A percentile compares a stretch with the other conserved stretches of the same genome.
Conservation (phyloP, 2,888 invertebrate genomes). For the Hybos culiciformis region DNA sequence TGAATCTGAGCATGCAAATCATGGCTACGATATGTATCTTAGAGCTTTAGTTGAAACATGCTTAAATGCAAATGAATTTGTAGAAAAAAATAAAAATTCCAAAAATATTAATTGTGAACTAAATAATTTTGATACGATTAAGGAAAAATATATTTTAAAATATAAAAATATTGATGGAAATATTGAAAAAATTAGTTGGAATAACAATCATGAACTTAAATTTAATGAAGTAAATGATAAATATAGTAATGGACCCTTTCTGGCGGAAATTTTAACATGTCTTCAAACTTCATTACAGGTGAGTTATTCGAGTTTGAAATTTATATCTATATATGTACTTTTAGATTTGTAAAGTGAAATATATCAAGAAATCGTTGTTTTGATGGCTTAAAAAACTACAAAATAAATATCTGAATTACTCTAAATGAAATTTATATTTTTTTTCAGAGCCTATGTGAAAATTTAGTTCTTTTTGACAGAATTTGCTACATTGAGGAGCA, state of each 20-base stretch:
- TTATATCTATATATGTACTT: neutral
- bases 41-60: constrained; percentile 51
- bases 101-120: neutral
- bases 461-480: constrained; percentile 41
- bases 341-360: too few relatives aligned
- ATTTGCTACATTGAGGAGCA: constrained; percentile 36
- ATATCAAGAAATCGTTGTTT: too few relatives aligned
- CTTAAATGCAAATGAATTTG: constrained; percentile 34
- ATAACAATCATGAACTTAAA: constrained; percentile 14
- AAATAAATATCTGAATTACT: too few relatives aligned
- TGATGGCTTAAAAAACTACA: neutral
- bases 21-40: constrained; percentile 39
- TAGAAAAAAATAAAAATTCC: constrained; percentile 12
- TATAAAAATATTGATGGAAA: constrained; percentile 6
- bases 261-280: constrained; percentile 33
- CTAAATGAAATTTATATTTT: constrained; percentile 9
- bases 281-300: constrained; percentile 39
- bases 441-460: constrained; percentile 44
- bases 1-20: constrained; percentile 31
- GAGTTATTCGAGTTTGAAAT: constrained; percentile 8
- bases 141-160: constrained; percentile 13
- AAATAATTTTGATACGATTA: constrained; percentile 3
- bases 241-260: constrained; percentile 22
- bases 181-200: constrained; percentile 21
- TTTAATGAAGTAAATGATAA: constrained; percentile 17